phyloP scores from a whole-genome alignment of 1,140 invertebrate genomes.

The Bombus confusus region DNA sequence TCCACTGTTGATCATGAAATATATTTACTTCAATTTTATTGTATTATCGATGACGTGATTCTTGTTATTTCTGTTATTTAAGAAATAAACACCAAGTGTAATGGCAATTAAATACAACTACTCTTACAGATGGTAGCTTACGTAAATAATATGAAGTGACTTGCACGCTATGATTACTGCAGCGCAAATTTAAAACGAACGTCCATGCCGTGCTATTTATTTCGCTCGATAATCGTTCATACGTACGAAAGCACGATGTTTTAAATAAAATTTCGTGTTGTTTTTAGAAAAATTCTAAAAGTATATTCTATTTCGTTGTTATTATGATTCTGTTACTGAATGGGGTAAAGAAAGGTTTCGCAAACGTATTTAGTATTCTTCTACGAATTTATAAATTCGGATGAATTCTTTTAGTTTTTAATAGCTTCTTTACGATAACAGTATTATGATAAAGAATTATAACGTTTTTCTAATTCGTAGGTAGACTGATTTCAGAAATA shows the following conservation, averaged over 20 bases:
- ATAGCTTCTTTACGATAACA: background rate
- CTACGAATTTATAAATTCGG: background rate
- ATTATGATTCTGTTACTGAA: background rate
- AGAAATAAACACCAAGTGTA: background rate
- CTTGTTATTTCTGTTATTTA: background rate
- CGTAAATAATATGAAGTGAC: conserved; percentile 43
- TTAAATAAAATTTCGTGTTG: background rate
- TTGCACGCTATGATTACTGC: conserved; percentile 38
- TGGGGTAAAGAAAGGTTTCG: background rate
- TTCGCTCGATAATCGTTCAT: conserved; percentile 23
- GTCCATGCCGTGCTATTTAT: conserved; percentile 23
- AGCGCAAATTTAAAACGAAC: conserved; percentile 22
- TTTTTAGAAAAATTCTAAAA: background rate
- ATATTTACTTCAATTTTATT: background rate
- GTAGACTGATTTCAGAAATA: background rate
- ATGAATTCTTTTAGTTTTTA: too few relatives aligned
- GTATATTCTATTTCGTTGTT: background rate
- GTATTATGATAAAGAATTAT: background rate
- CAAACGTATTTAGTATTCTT: background rate
- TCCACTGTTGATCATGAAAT: too few relatives aligned
- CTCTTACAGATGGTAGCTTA: conserved; percentile 5
- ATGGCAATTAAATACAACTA: conserved; percentile 39
- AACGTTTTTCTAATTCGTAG: too few relatives aligned
- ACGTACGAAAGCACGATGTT: background rate
- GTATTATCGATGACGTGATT: background rate